Evolutionary conservation across 2,113 vertebrate species (phyloP).

Genomic region (Polyodon spathula): DNA sequence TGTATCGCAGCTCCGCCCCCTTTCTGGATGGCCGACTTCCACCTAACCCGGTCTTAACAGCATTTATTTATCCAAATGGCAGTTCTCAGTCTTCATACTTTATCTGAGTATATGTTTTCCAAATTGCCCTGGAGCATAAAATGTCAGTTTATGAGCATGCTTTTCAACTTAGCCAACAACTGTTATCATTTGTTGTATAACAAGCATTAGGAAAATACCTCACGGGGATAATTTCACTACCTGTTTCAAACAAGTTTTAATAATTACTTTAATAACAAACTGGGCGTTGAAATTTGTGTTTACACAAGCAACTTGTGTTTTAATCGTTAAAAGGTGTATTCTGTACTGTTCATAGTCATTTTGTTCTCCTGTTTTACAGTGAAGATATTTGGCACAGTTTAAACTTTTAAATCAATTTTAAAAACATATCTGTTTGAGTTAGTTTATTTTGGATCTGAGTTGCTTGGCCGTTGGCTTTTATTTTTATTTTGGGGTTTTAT

Average conservation of each 20-base stretch:
- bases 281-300: slow-evolving; percentile 5
- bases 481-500: too few species aligned
- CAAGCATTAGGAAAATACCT: not conserved
- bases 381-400: not conserved
- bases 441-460: not conserved
- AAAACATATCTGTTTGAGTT: not conserved
- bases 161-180: not conserved
- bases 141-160: not conserved
- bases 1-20: too few species aligned
- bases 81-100: too few species aligned
- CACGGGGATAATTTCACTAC: slow-evolving; percentile 6
- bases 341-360: slow-evolving; percentile 3
- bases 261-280: slow-evolving; percentile 14
- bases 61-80: too few species aligned
- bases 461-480: too few species aligned
- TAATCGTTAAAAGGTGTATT: slow-evolving; percentile 10
- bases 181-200: not conserved
- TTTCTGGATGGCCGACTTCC: too few species aligned
- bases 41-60: too few species aligned
- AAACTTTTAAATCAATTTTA: too few species aligned
- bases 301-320: slow-evolving; percentile 6
- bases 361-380: not conserved
- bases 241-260: slow-evolving; percentile 16
- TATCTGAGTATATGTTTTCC: not conserved
- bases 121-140: not conserved